Conservation (phyloP, 2,797 vertebrate genomes). For the Mormyrops boulengeri region DNA sequence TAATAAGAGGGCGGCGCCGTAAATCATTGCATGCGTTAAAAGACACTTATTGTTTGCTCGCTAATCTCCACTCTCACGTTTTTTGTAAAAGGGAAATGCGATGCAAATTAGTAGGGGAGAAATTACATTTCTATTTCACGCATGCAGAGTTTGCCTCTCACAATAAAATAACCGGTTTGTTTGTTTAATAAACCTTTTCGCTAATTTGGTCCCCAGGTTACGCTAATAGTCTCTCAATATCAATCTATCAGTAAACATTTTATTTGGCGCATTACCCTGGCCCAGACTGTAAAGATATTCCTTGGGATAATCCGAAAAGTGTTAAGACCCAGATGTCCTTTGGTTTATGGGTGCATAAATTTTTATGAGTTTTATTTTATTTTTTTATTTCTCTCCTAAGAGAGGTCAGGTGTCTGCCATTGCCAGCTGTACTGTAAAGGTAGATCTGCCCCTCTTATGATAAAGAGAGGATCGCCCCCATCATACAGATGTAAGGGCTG, state of each 20-base stretch:
- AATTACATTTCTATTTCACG: background rate
- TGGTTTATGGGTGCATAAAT: background rate
- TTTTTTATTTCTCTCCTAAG: background rate
- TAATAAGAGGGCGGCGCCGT: background rate
- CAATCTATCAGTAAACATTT: slow-evolving; percentile 4
- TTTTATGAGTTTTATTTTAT: background rate
- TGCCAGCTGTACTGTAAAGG: background rate
- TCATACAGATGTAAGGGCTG: background rate
- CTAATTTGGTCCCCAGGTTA: slow-evolving; percentile 4
- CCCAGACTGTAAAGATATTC: background rate
- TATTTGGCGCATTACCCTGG: background rate
- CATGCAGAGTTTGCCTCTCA: background rate
- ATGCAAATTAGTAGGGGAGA: background rate
- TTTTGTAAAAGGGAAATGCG: background rate
- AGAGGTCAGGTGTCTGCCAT: background rate
- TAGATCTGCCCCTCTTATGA: background rate
- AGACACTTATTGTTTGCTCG: background rate
- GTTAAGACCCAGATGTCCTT: background rate
- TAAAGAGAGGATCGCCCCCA: background rate
- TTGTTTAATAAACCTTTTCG: background rate
- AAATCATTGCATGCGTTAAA: background rate
- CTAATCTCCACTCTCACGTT: background rate
- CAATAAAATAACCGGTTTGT: background rate
- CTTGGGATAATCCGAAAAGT: background rate
- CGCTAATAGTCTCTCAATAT: background rate